These are phyloP conservation scores for Istiophorus platypterus DNA, from an alignment of 2,113 vertebrate species.

Conservation along the genomic window DNA sequence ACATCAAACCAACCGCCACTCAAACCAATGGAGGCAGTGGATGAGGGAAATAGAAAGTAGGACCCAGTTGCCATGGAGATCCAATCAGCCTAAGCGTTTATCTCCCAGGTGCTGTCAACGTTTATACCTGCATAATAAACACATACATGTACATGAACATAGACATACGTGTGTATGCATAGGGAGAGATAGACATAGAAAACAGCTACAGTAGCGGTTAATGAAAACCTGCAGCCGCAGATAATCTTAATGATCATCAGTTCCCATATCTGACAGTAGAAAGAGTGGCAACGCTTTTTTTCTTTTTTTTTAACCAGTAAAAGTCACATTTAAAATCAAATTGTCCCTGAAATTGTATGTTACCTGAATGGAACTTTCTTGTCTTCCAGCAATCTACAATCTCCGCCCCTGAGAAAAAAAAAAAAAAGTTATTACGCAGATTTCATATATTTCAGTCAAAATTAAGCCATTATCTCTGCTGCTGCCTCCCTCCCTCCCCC, in stretches of 20 bases:
- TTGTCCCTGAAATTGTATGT: background rate
- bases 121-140: slow-evolving; percentile 59
- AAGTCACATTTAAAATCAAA: too few species aligned
- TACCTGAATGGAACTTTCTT: background rate
- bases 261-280: background rate
- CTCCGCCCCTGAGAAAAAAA: slow-evolving; percentile 1
- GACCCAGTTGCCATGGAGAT: slow-evolving; percentile 82
- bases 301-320: too few species aligned
- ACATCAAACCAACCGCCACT: slow-evolving; percentile 70
- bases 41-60: slow-evolving; percentile 56
- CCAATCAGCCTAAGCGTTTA: slow-evolving; percentile 61
- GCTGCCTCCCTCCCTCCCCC: background rate
- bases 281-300: too few species aligned
- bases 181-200: background rate
- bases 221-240: slow-evolving; percentile 5
- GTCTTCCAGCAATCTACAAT: background rate
- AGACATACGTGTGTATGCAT: background rate
- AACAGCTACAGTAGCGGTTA: background rate
- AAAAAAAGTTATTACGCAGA: background rate
- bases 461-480: background rate
- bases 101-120: slow-evolving; percentile 59
- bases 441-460: background rate
- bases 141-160: slow-evolving; percentile 29
- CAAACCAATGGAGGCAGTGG: slow-evolving; percentile 54
- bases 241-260: background rate